Evolutionary conservation across 2,888 invertebrate genomes (phyloP), one percentile per base, ranked within the genome.

Genomic region (Caenorhabditis sinica): DNA sequence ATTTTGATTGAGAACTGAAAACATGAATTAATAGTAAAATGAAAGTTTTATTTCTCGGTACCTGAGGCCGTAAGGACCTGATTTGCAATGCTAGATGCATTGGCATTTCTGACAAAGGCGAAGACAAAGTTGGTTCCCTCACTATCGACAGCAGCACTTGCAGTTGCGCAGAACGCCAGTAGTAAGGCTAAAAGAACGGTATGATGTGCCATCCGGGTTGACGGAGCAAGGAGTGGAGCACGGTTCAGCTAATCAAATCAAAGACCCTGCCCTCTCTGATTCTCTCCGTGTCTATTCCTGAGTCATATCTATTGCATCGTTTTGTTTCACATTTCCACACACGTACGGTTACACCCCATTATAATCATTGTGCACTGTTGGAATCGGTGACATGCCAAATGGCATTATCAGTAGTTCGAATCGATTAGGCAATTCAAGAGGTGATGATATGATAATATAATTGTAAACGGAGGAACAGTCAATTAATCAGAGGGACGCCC

Each of bases 101-200:
- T 82, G 6, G 86, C 84, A 77, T 88, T 88, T 73, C 88, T 43
- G 15, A 87, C 69, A 36, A 86, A 88, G 11, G 80, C 79, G 43
- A 81, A 88, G 8, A 82, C 71, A 20, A 86, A 88, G 43, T 68
- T 53, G 15, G 84, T 86, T 45, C 88, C 88, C 71, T 88, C 88
- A 36, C 73, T 81, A 65, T 88, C 88, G 23, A 85, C 56, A 11
- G 77, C 77, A 11, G 77, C 77, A 65, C 36, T 69, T 53, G 56
- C 69, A 20, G 71, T 63, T 13, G 69, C 23, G 71, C 43, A 75
- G 69, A 82, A 71, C 71, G 71, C 69, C 69, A 82, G 71, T 56
- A 82, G 73, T 68, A 56, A 9, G 13, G 60, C 81, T 81, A 68
- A 33, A 81, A 81, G 69, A 81, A 73, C 73, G 66, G 72, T 51